Base-by-base conservation (phyloP, 53 echinoderm and acorn worm species). In the Mesocentrotus franciscanus region DNA sequence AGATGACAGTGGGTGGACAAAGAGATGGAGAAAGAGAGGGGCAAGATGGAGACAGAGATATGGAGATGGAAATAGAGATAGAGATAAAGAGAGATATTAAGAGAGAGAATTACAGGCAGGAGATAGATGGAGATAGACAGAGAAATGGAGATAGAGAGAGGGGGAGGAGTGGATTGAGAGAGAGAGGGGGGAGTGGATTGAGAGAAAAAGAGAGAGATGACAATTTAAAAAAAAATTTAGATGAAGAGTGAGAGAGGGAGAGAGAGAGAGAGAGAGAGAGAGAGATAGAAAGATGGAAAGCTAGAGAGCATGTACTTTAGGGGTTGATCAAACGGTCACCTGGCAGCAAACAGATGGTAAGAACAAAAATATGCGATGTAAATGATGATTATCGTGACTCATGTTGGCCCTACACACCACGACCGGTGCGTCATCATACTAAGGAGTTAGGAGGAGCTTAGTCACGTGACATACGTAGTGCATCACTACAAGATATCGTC, bases 291-390 rank as follows among this genome's bases (percentile, higher is more conserved):
- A 0, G 8, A 33, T 26, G 75, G 0, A 76, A 4, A 76, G 76
- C 12, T 2, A 33, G 76, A 76, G 76, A 76, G 33, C 10, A 32
- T 33, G 76, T 30, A 85, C 85, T 56, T 85, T 56, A 16, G 85
- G 85, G 56, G 85, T 85, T 55, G 56, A 24, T 57, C 14, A 33
- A 71, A 71, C 71, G 71, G n/a, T 71, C 76, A 76, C 12, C 33
- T n/a, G 76, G 27, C 30, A 76, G 29, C 76, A 76, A 27, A 76
- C 76, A 76, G 76, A 76, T 76, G 76, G 76, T 27, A 14, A 76
- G 76, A 30, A 76, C 30, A 76, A 76, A 76, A 76, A 76, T 76
- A 76, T 76, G 76, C 76, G 76, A 76, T 76, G 76, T 76, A 76
- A 32, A 64, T 64, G 64, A 64, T 64, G 64, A 64, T 64, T 18